phyloP scores from a whole-genome alignment of 2,113 vertebrate genomes.

The Gymnogyps californianus region DNA sequence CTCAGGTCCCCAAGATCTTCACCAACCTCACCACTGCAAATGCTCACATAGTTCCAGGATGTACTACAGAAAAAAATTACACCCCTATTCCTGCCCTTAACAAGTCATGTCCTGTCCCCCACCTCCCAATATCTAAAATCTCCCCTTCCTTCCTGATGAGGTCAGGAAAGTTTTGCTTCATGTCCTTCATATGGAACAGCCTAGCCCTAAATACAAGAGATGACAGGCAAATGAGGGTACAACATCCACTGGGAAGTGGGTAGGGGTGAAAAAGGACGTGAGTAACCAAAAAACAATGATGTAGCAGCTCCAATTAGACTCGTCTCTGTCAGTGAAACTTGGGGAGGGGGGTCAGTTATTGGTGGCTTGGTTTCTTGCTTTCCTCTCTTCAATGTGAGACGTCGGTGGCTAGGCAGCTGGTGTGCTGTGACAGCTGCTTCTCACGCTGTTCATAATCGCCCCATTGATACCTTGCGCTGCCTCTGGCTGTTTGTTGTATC shows the following conservation, averaged over 20 bases:
- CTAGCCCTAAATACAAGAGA: neutral
- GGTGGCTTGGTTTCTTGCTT: neutral
- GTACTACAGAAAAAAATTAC: neutral
- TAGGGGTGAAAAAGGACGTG: neutral
- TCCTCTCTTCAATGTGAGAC: neutral
- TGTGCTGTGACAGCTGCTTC: conserved; percentile 19
- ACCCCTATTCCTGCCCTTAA: neutral
- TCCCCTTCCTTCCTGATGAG: neutral
- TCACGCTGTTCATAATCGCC: neutral
- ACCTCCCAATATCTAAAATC: neutral
- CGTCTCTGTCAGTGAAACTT: neutral
- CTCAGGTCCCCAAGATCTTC: neutral
- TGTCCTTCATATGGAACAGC: neutral
- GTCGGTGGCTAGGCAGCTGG: neutral
- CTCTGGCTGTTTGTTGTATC: neutral
- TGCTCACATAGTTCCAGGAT: neutral
- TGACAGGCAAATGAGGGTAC: neutral
- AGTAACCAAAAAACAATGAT: neutral
- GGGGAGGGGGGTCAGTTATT: neutral
- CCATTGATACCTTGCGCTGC: conserved; percentile 47
- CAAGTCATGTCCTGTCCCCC: neutral
- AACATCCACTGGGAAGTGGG: neutral
- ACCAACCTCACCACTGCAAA: neutral
- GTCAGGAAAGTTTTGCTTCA: neutral
- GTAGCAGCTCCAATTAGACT: neutral